Conservation (phyloP, 2,797 vertebrate species). For the Decapterus maruadsi region DNA sequence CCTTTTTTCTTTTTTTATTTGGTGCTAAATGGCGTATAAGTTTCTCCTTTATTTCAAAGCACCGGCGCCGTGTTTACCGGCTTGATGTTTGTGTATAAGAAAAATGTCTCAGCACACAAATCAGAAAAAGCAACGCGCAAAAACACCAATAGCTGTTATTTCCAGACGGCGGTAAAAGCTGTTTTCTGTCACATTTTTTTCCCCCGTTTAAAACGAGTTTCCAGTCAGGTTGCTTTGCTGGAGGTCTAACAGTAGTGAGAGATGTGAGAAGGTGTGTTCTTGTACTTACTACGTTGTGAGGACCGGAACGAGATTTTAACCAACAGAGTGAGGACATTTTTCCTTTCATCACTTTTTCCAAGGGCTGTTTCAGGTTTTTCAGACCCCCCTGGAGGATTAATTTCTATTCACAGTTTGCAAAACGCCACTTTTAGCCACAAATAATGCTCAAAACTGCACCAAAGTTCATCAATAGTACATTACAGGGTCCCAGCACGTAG, state of each 20-base stretch:
- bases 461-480: no score
- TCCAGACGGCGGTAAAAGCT: constrained; percentile 3
- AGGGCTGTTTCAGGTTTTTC: no score
- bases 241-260: constrained; percentile 13
- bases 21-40: neutral
- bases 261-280: no score
- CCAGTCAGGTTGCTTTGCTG: neutral
- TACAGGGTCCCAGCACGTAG: no score
- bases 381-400: no score
- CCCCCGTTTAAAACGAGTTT: constrained; percentile 20
- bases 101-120: neutral
- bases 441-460: no score
- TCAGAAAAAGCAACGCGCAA: constrained; percentile 13
- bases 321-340: no score
- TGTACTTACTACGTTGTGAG: no score
- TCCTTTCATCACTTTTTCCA: no score
- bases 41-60: neutral
- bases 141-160: constrained; percentile 11
- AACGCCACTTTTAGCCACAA: no score
- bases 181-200: constrained; percentile 38
- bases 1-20: neutral
- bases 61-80: neutral
- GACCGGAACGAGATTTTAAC: no score
- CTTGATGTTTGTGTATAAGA: constrained; percentile 1
- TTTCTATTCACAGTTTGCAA: no score